A percentile compares a stretch with the other conserved stretches of the same genome.
phyloP scores from a whole-genome alignment of 2,888 invertebrate species.

The Anagyrus pseudococci region DNA sequence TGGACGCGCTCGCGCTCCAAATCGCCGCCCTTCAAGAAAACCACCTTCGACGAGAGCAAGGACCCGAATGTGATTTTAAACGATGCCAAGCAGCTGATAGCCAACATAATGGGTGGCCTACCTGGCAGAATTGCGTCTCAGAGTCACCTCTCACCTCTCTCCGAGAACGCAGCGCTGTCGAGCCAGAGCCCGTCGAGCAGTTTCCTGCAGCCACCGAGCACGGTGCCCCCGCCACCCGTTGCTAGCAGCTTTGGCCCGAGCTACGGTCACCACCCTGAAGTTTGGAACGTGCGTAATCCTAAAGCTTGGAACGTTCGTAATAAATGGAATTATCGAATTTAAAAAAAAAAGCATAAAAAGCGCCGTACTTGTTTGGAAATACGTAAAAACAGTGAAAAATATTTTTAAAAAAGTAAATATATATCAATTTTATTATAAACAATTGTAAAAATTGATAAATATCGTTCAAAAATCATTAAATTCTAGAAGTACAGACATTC shows the following conservation, averaged over 20 bases:
- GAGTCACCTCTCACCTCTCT: constrained; percentile 44
- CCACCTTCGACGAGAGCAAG: constrained; percentile 48
- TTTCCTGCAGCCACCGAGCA: constrained; percentile 10
- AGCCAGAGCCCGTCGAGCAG: not conserved
- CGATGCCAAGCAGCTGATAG: constrained; percentile 70
- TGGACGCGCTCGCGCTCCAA: constrained; percentile 54
- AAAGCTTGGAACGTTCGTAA: too few relatives aligned
- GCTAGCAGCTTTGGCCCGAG: constrained; percentile 45
- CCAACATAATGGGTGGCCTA: constrained; percentile 70
- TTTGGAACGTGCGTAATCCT: too few relatives aligned
- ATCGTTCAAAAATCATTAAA: too few relatives aligned
- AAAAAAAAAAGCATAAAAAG: too few relatives aligned
- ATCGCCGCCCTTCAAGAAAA: constrained; percentile 48
- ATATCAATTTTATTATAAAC: too few relatives aligned
- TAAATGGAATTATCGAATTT: too few relatives aligned
- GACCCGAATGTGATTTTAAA: constrained; percentile 62
- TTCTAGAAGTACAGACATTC: too few relatives aligned
- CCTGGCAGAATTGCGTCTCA: constrained; percentile 58
- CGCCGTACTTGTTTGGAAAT: too few relatives aligned
- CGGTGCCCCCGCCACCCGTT: constrained; percentile 9
- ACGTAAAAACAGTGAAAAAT: too few relatives aligned
- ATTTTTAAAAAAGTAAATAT: too few relatives aligned
- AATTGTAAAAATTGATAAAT: too few relatives aligned
- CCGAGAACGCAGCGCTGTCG: constrained; percentile 24
- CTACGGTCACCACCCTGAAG: too few relatives aligned